Base-by-base conservation (phyloP, 2,797 vertebrate species). In the Clarias pachynema region DNA sequence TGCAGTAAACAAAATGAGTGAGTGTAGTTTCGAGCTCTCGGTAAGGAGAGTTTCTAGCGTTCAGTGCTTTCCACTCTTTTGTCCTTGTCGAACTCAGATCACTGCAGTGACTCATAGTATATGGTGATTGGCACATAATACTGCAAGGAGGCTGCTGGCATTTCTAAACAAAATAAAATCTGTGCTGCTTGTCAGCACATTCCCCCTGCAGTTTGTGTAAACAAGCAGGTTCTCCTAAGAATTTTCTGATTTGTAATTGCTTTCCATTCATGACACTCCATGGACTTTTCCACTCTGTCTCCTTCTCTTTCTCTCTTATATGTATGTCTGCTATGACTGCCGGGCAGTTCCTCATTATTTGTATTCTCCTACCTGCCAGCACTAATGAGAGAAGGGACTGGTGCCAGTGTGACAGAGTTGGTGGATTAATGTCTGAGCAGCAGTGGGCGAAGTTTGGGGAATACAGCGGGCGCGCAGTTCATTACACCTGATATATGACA, bases 311-410 rank as follows among this genome's bases (percentile, higher is more conserved):
- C 49, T 74, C 66, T 34, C 78, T 86, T 72, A 75, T 82, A 92
- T 93, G 93, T 93, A 92, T 92, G 92, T 92, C 57, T 92, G 79
- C 80, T 90, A 91, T 94, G 94, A 94, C 94, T 95, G 91, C 93
- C 90, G 89, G 95, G 93, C 93, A 94, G 91, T 93, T 93, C 89
- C 95, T 95, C 94, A 95, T 96, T 96, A 96, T 95, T 94, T 93
- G 93, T 91, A 95, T 95, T 93, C 92, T 94, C 93, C 94, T 94
- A 94, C 93, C 93, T 95, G 95, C 93, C 95, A 94, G 87, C 90
- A 93, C 93, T 96, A 96, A 95, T 95, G 95, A 96, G 95, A 90
- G 89, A 91, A 92, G 95, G 94, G 94, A 95, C 93, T 90, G 49
- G 22, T 91, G 92, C 89, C 89, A 90, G 89, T 83, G 88, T 92